Percentiles rank a stretch among this genome's conserved stretches.
Conservation (phyloP, 2,797 vertebrate species). For the Clarias fuscus region DNA sequence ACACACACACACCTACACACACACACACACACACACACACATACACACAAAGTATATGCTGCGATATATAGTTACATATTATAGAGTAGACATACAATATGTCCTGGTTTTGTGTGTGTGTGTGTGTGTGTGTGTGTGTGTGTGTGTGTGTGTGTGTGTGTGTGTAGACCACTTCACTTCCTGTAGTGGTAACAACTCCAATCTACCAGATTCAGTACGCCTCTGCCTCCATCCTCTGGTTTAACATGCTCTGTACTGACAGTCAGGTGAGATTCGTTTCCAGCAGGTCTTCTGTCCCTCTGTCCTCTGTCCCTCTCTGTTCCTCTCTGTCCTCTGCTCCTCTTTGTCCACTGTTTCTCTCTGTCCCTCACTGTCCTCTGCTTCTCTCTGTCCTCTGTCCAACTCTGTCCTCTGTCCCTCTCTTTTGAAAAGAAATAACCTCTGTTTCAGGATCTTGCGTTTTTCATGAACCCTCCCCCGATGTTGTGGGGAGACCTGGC, state of each 20-base stretch:
- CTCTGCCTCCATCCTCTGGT: conserved; percentile 95
- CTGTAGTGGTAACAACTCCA: conserved; percentile 93
- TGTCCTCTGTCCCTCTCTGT: too few species aligned
- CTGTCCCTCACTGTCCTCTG: neutral
- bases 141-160: neutral
- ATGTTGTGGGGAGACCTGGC: conserved; percentile 84
- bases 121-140: neutral
- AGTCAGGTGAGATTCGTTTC: conserved; percentile 76
- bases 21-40: conserved; percentile 3
- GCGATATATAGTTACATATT: too few species aligned
- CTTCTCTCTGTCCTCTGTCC: neutral
- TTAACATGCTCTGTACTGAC: conserved; percentile 91
- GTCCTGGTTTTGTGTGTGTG: neutral
- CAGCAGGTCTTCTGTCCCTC: too few species aligned
- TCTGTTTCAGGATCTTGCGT: conserved; percentile 76
- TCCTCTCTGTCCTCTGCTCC: too few species aligned
- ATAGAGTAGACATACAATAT: too few species aligned
- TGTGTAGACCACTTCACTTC: conserved; percentile 85
- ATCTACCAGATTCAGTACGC: conserved; percentile 92
- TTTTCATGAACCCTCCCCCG: conserved; percentile 83
- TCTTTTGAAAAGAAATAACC: neutral
- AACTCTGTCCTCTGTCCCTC: neutral
- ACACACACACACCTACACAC: neutral
- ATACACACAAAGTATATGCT: neutral
- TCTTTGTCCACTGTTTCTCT: too few species aligned